phyloP scores from a whole-genome alignment of 2,113 vertebrate genomes.

The Ophthalmolycus amberensis region DNA sequence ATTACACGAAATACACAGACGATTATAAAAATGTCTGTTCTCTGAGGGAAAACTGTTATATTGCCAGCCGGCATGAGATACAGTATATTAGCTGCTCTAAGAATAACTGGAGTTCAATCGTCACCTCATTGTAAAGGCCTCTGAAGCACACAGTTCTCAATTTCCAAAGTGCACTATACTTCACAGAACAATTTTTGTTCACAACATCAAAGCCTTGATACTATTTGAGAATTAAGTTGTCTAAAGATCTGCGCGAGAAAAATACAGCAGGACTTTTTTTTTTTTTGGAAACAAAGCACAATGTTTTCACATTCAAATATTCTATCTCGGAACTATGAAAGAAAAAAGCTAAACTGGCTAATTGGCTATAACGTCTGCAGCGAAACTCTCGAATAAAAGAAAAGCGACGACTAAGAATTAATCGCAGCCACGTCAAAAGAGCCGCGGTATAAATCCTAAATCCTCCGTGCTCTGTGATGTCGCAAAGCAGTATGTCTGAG shows the following conservation, averaged over 20 bases:
- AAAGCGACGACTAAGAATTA: neutral
- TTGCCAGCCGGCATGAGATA: constrained; percentile 4
- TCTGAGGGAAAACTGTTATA: constrained; percentile 34
- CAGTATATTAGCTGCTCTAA: constrained; percentile 15
- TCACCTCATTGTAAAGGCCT: constrained; percentile 5
- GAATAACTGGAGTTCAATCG: constrained; percentile 23
- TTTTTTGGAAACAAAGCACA: neutral
- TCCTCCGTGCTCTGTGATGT: constrained; percentile 24
- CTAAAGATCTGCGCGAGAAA: constrained; percentile 11
- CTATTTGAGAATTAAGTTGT: neutral
- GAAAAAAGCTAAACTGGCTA: constrained; percentile 8
- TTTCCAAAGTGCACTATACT: constrained; percentile 24
- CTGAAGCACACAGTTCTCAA: constrained; percentile 28
- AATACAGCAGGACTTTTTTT: neutral
- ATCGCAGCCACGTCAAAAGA: constrained; percentile 2
- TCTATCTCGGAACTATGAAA: neutral
- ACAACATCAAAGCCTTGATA: constrained; percentile 38
- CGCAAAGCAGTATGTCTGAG: constrained; percentile 27
- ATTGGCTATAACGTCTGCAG: neutral
- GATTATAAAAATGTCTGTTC: constrained; percentile 23
- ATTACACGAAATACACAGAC: constrained; percentile 46
- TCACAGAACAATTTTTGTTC: constrained; percentile 41
- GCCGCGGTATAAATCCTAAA: neutral
- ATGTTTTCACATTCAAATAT: neutral
- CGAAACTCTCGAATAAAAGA: neutral